These are phyloP conservation scores for Troides oblongomaculatus DNA, from an alignment of 2,888 invertebrate species.

Conservation along the genomic window DNA sequence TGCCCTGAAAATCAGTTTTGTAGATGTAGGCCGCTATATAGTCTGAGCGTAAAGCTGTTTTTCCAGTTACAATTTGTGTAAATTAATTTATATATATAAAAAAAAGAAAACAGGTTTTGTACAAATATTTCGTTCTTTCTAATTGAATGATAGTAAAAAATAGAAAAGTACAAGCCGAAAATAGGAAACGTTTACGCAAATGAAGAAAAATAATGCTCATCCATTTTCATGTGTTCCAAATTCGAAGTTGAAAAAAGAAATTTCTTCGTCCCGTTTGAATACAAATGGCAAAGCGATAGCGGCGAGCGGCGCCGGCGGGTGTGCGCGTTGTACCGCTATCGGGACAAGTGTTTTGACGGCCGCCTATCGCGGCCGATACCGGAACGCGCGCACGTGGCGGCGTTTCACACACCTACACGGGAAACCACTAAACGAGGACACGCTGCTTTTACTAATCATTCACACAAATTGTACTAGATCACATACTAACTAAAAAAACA, in stretches of 20 bases:
- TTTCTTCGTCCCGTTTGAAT: conserved; percentile 60
- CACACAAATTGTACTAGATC: conserved; percentile 4
- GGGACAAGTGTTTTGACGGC: conserved; percentile 51
- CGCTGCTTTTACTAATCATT: conserved; percentile 13
- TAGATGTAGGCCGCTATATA: too few relatives aligned
- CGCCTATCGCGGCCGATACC: conserved; percentile 46
- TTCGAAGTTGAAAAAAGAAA: conserved; percentile 44
- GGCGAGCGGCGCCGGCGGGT: conserved; percentile 27
- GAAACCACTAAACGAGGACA: conserved; percentile 38
- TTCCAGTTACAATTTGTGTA: too few relatives aligned
- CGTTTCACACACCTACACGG: conserved; percentile 34
- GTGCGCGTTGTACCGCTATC: conserved; percentile 51
- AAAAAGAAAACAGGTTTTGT: too few relatives aligned
- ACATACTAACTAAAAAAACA: not conserved
- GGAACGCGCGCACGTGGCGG: conserved; percentile 35
- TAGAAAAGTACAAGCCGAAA: not conserved
- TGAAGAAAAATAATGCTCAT: conserved; percentile 3
- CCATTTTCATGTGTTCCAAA: conserved; percentile 31
- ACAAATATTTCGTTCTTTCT: too few relatives aligned
- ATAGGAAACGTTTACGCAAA: not conserved
- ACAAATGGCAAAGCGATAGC: conserved; percentile 46
- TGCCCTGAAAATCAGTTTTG: too few relatives aligned
- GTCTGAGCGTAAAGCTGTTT: too few relatives aligned
- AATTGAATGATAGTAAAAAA: too few relatives aligned
- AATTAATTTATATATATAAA: too few relatives aligned